Base-by-base conservation (phyloP, 1,140 invertebrate genomes). In the Eubasilissa regina region DNA sequence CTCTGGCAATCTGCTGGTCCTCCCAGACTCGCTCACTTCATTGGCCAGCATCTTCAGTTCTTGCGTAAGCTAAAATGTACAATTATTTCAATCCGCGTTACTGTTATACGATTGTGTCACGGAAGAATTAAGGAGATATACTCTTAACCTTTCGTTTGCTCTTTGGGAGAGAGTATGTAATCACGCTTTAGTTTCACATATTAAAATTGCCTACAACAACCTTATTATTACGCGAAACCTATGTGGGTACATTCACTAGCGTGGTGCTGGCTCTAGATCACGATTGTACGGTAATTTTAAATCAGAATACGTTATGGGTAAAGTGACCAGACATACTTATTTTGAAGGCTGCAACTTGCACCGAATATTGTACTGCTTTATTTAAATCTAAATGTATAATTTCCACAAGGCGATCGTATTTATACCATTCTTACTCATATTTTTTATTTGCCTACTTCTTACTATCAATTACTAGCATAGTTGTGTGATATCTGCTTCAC, bases 31-130 rank as follows among this genome's bases (percentile, higher is more conserved):
- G 78, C 85, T 85, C 9, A 90, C 83, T 51, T 91, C 89, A 60
- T 86, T 84, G 25, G 88, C 86, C 12, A 93, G 76, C 53, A 89
- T 87, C 86, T 93, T 94, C n/a, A 94, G 84, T 86, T 94, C 93
- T 83, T 92, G 91, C 0, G 87, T 86, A 12, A 89, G 78, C 90
- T 90, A 19, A 64, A 76, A 62, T 6, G 10, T 13, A n/a, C 1
- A 51, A 51, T 13, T 15, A 8, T 51, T 13, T 51, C 11, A 15
- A 51, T 17, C 55, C 35, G 60, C 10, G 19, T n/a, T 56, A 17
- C 10, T 11, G 15, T 56, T 17, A 17, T 11, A 17, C 0, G 21
- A 58, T 58, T 19, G 21, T 21, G 21, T 58, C 17, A 21, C 12
- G 55, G 55, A 58, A 21, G 12, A 58, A 58, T 58, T 21, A 58